Conservation (phyloP, 2,888 invertebrate species). For the Clunio marinus region DNA sequence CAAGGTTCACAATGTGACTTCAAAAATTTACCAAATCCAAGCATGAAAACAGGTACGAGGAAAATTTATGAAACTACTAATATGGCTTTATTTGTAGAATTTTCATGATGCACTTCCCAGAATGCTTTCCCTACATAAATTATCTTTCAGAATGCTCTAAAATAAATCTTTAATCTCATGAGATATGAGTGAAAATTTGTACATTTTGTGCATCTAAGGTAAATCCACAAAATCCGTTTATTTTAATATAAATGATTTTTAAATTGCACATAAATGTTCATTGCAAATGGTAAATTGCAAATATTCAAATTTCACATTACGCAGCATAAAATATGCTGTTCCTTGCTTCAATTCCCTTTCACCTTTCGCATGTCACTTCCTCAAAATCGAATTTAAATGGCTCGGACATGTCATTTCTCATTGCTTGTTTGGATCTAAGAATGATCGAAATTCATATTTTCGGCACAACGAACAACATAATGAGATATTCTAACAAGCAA, state of each 20-base stretch:
- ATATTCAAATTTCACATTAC: background rate
- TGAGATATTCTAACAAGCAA: conserved; percentile 29
- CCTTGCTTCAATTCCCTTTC: background rate
- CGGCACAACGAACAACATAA: conserved; percentile 33
- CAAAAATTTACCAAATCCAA: too few relatives aligned
- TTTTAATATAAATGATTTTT: conserved; percentile 13
- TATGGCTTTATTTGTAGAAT: too few relatives aligned
- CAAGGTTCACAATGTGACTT: too few relatives aligned
- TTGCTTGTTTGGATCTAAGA: background rate
- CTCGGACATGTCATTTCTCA: background rate
- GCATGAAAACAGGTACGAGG: too few relatives aligned
- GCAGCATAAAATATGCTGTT: background rate
- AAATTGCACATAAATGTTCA: background rate
- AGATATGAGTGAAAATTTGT: too few relatives aligned
- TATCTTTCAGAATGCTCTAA: background rate
- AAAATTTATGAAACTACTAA: too few relatives aligned
- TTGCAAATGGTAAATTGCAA: background rate
- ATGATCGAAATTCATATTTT: conserved; percentile 34
- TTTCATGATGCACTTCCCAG: background rate
- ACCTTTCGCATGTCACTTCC: background rate
- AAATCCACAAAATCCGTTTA: background rate
- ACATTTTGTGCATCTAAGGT: background rate
- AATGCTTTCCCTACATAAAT: background rate
- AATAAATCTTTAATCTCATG: conserved; percentile 31
- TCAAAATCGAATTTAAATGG: conserved; percentile 29